Evolutionary conservation across 2,797 vertebrate species (phyloP).

Genomic region (Siniperca scherzeri): DNA sequence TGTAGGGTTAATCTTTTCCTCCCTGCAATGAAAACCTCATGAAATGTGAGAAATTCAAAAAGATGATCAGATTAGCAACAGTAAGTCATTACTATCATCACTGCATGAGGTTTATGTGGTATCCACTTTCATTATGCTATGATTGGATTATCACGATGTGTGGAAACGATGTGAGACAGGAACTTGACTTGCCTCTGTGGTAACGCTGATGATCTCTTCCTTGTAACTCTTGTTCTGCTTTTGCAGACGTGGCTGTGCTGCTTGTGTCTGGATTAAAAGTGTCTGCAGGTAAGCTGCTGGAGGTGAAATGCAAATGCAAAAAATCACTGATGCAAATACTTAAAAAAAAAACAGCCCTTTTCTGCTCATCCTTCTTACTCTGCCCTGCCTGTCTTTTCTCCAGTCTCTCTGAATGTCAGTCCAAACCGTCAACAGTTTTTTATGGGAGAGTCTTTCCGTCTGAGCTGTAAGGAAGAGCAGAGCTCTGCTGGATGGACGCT

Average conservation of each 20-base stretch:
- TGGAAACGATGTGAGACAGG: too few species aligned
- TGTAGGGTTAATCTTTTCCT: too few species aligned
- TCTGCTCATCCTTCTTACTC: background rate
- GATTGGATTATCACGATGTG: too few species aligned
- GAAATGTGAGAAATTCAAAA: too few species aligned
- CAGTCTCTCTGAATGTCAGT: background rate
- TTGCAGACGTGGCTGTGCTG: background rate
- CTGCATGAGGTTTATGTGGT: too few species aligned
- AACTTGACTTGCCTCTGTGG: background rate
- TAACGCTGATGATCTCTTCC: background rate
- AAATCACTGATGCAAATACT: background rate
- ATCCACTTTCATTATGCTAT: background rate
- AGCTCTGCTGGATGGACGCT: background rate
- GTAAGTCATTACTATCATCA: too few species aligned
- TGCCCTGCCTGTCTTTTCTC: background rate
- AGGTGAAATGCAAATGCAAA: background rate
- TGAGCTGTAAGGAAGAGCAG: background rate
- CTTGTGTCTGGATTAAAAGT: background rate
- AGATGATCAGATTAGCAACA: too few species aligned
- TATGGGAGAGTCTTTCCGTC: background rate
- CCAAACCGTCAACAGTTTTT: background rate
- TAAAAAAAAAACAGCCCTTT: background rate
- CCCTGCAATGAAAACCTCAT: too few species aligned
- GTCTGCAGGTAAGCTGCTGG: slow-evolving; percentile 1
- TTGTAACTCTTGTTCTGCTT: background rate